Percentiles rank a stretch among this genome's conserved stretches.
Evolutionary conservation across 2,797 vertebrate species (phyloP).

Genomic region (Parotocinclus haroldoi): DNA sequence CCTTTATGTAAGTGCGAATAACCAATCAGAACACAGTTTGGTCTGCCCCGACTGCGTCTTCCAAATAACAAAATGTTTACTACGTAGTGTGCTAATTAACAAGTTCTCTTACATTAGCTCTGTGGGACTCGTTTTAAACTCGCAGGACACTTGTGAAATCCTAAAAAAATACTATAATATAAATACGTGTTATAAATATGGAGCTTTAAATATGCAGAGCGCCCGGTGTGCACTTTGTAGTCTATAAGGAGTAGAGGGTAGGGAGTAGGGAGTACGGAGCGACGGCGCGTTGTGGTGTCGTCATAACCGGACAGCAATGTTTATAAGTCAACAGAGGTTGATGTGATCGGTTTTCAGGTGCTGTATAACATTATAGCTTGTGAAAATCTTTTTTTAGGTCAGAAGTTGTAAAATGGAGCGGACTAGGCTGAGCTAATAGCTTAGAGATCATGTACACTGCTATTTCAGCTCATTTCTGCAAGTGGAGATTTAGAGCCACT

Average conservation of each 20-base stretch:
- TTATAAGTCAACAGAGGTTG: not conserved
- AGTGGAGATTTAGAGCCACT: not conserved
- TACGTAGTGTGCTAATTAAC: no score
- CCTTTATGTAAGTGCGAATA: no score
- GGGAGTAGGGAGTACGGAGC: not conserved
- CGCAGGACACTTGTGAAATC: no score
- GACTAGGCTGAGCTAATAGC: not conserved
- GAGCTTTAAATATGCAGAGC: no score
- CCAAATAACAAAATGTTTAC: no score
- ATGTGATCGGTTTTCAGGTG: not conserved
- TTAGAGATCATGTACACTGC: not conserved
- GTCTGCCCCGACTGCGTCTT: no score
- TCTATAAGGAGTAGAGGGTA: not conserved
- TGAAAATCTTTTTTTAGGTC: not conserved
- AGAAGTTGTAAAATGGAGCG: not conserved
- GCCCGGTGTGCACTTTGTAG: no score
- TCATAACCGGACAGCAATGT: slow-evolving; percentile 1
- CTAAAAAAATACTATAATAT: no score
- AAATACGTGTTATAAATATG: no score
- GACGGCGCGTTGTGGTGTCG: not conserved
- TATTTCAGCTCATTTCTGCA: not conserved
- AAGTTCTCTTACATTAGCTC: no score
- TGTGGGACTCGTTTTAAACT: no score
- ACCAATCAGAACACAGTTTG: no score
- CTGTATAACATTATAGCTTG: not conserved